Base-by-base conservation (phyloP, 2,888 invertebrate species). In the Archips crataeganus region DNA sequence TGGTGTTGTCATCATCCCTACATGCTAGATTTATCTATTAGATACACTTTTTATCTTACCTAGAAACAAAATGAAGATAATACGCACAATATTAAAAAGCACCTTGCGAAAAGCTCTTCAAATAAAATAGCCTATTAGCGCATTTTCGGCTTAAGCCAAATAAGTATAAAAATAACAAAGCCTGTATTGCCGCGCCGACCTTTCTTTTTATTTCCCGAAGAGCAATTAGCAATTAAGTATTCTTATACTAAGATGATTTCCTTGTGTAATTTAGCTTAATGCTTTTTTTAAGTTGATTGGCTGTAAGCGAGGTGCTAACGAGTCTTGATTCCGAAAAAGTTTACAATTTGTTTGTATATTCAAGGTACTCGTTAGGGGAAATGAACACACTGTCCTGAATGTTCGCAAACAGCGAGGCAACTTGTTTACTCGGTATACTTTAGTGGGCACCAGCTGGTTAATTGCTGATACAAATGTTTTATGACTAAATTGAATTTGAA, bases 331-430 rank as follows among this genome's bases (percentile, higher is more conserved):
- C 80, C 78, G 77, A 79, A 79, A 79, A 86, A 86, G 80, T 85
- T 85, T 71, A 80, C 81, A 82, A 83, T 83, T 83, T 85, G 82
- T 86, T 83, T 82, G 83, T 80, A 80, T 81, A 84, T 82, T 84
- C 82, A 82, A 81, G 80, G 79, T 80, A 79, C 45, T 45, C 57
- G 57, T 68, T 60, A 59, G 34, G n/a, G n/a, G 47, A 60, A 68
- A 63, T 51, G 61, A 36, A 70, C 62, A 54, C 49, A 51, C 34
- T 61, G 60, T 39, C 61, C 62, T 23, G 36, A 61, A 15, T 51
- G 62, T 62, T 23, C 34, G 59, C 59, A 60, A 68, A 68, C 59
- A 68, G 11, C 32, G 51, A 8, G 11, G n/a, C 32, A 47, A 47
- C 47, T 65, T 34, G 64, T 65, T 65, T 51, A 51, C 51, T 49